A percentile compares a stretch with the other conserved stretches of the same genome.
Conservation (phyloP, 1,140 invertebrate genomes). For the Leptonema lineaticorne region DNA sequence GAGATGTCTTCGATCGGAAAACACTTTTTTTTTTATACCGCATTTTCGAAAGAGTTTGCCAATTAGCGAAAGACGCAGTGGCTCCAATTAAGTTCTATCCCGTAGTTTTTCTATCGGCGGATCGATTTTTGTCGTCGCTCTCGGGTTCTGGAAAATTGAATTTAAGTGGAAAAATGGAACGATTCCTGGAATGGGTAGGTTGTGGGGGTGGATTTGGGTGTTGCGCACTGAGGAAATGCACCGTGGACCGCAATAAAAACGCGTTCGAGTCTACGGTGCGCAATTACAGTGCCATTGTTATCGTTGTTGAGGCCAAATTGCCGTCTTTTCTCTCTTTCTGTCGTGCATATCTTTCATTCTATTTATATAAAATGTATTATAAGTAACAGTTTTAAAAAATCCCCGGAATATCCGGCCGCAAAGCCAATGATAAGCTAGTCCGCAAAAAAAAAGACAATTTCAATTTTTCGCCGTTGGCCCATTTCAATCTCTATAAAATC, state of each 20-base stretch:
- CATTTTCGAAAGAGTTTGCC: no score
- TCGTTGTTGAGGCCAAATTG: not conserved
- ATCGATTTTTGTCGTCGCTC: constrained; percentile 14
- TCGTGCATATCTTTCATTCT: no score
- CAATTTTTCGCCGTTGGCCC: no score
- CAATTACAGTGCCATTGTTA: constrained; percentile 9
- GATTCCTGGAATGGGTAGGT: not conserved
- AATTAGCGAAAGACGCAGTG: not conserved
- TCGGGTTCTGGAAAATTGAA: constrained; percentile 12
- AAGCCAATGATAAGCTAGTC: no score
- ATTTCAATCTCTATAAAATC: no score
- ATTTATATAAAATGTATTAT: no score
- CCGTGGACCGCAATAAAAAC: constrained; percentile 1
- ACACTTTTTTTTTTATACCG: not conserved
- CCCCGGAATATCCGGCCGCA: no score
- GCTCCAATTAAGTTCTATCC: constrained; percentile 17
- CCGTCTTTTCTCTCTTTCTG: not conserved
- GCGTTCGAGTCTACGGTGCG: not conserved
- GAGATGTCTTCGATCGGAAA: no score
- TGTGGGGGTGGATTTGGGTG: not conserved
- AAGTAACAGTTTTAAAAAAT: no score
- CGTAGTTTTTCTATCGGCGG: constrained; percentile 17
- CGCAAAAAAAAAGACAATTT: no score
- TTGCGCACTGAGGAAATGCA: no score
- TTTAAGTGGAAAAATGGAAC: not conserved